Conservation (phyloP, 2,888 invertebrate genomes). For the Baccha elongata region DNA sequence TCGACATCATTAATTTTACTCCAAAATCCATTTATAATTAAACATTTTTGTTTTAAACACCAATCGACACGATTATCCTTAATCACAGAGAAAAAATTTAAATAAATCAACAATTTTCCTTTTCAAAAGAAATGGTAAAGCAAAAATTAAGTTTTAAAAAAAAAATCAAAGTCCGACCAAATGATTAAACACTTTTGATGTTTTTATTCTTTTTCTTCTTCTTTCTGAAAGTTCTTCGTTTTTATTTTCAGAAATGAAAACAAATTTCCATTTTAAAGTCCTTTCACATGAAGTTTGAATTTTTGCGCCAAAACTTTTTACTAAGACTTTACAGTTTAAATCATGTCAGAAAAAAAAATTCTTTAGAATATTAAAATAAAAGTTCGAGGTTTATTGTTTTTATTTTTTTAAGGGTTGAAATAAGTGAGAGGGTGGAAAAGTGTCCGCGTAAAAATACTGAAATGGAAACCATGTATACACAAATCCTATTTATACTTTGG, state of each 20-base stretch:
- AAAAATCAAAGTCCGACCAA: slow-evolving; percentile 35
- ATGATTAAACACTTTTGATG: slow-evolving; percentile 62
- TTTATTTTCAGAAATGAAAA: neutral
- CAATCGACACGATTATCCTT: slow-evolving; percentile 43
- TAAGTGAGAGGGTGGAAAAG: neutral
- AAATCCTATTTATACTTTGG: neutral
- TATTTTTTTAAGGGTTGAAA: slow-evolving; percentile 5
- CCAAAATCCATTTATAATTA: slow-evolving; percentile 55
- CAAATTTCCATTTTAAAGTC: slow-evolving; percentile 37
- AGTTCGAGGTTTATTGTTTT: slow-evolving; percentile 31
- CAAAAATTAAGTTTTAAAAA: neutral
- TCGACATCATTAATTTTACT: slow-evolving; percentile 56
- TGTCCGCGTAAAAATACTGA: neutral
- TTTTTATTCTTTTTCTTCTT: neutral
- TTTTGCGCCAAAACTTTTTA: slow-evolving; percentile 35
- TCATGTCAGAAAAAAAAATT: slow-evolving; percentile 54
- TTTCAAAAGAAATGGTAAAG: slow-evolving; percentile 11
- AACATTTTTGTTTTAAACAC: slow-evolving; percentile 58
- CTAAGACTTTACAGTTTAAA: slow-evolving; percentile 20
- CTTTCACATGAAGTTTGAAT: neutral
- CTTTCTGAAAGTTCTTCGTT: neutral
- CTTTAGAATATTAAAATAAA: slow-evolving; percentile 51
- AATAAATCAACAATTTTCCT: slow-evolving; percentile 63
- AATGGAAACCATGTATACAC: neutral
- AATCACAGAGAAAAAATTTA: slow-evolving; percentile 53